Base-by-base conservation (phyloP, 2,888 invertebrate species). In the Parthenolecanium corni region DNA sequence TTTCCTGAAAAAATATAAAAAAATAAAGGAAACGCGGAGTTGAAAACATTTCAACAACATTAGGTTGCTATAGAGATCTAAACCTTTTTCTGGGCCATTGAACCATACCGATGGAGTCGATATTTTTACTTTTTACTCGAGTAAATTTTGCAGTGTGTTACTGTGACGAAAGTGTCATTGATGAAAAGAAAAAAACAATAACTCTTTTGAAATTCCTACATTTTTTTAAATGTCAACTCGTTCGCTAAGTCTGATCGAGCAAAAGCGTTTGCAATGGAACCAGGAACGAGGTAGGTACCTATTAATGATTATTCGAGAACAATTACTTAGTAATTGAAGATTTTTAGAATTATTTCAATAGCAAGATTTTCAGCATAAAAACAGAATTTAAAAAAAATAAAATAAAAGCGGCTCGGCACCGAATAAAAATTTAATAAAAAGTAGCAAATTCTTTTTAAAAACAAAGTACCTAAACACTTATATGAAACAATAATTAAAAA, bases 241-340 rank as follows among this genome's bases (percentile, higher is more conserved):
- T 42, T 58, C 66, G 9, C 49, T 73, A 67, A 83, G 88, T 67
- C 77, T 90, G 73, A 79, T 91, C 71, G 89, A 93, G 78, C 83
- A 86, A 76, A 93, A 93, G 76, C 85, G 85, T 74, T 80, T 86
- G 71, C 92, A 94, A 81, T 93, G 93, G 93, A 91, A 90, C 69
- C 83, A 81, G 75, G 93, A 94, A 78, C 82, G 84, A 82, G 92
- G 93, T 92, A 78, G 72, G 74, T 69, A 53, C 24, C 38, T 52
- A 23, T 49, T 12, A 23, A n/a, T 56, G 20, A 25, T 4, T 6
- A 31, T 52, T 4, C 36, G 25, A 52, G 23, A 24, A 46, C 21
- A 36, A 12, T 18, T 52, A 40, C 25, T 20, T 2, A 3, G 38
- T 20, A 14, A 46, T 16, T 23, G 40, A 47, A 24, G 36, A 51